Evolutionary conservation across 2,797 vertebrate species (phyloP).

Genomic region (Acanthis flammea): DNA sequence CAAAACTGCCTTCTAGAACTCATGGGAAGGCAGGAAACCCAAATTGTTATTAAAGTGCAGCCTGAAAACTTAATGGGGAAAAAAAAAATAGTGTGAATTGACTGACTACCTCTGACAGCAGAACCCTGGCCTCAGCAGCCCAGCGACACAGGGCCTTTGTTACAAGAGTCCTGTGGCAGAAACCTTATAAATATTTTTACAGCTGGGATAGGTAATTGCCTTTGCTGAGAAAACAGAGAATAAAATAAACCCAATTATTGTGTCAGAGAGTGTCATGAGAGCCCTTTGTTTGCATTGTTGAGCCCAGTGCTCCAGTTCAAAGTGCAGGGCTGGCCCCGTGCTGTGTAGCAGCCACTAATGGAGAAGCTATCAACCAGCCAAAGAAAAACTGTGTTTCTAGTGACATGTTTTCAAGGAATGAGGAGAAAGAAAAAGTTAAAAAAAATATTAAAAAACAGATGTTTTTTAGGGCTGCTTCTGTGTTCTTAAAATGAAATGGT

Average conservation of each 20-base stretch:
- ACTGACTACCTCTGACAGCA: neutral
- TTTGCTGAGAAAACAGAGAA: neutral
- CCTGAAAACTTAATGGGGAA: neutral
- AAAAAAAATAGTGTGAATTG: neutral
- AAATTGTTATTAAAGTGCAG: neutral
- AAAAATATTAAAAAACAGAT: neutral
- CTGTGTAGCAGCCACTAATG: neutral
- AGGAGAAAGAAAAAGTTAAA: neutral
- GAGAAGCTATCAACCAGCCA: neutral
- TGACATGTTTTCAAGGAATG: neutral
- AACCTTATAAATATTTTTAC: constrained; percentile 25
- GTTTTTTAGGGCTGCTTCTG: neutral
- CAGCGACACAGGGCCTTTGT: neutral
- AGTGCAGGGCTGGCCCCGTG: neutral
- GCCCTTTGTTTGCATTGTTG: neutral
- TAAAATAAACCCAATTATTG: neutral
- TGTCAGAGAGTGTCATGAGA: neutral
- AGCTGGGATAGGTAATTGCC: constrained; percentile 20
- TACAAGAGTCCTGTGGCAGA: neutral
- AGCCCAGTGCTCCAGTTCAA: neutral
- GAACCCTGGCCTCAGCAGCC: neutral
- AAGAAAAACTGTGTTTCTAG: neutral
- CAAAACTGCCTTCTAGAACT: neutral
- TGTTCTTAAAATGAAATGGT: neutral
- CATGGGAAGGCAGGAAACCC: neutral